Percentiles rank a stretch among this genome's conserved stretches.
Conservation (phyloP, 2,888 invertebrate genomes). For the Seira ritae region DNA sequence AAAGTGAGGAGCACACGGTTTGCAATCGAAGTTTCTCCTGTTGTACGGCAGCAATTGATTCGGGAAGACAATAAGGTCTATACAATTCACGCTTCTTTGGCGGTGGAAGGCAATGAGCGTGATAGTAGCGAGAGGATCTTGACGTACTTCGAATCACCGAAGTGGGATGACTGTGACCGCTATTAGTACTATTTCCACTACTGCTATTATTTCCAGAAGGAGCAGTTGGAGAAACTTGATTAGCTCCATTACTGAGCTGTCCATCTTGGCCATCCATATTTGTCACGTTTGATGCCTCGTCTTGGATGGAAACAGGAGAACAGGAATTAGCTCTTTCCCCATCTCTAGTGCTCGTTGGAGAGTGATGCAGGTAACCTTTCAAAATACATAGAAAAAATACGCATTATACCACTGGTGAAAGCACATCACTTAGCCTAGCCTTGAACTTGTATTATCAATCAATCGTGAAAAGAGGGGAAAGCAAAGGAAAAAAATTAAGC, state of each 20-base stretch:
- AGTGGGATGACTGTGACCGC: conserved; percentile 56
- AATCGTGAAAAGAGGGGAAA: conserved; percentile 15
- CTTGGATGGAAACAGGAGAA: conserved; percentile 61
- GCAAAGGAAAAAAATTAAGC: background rate
- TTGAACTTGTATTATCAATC: conserved; percentile 44
- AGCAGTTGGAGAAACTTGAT: conserved; percentile 50
- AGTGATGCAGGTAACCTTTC: conserved; percentile 72
- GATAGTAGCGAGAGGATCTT: conserved; percentile 57
- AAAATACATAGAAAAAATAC: conserved; percentile 18
- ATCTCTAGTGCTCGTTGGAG: conserved; percentile 76
- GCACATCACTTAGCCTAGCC: conserved; percentile 6
- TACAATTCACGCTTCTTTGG: conserved; percentile 95
- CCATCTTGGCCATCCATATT: conserved; percentile 70
- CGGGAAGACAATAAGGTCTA: conserved; percentile 83
- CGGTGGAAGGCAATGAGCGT: conserved; percentile 79
- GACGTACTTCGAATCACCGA: conserved; percentile 67
- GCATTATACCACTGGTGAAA: background rate
- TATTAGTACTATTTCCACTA: conserved; percentile 45
- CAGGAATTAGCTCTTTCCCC: conserved; percentile 78
- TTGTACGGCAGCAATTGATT: conserved; percentile 71
- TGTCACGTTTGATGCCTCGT: conserved; percentile 75
- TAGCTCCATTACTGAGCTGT: conserved; percentile 63
- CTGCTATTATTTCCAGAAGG: conserved; percentile 33
- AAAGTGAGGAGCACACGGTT: conserved; percentile 71
- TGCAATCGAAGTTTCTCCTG: conserved; percentile 72